Evolutionary conservation across 2,797 vertebrate species (phyloP), one percentile per base, ranked within the genome.

Genomic region (Brotula barbata): DNA sequence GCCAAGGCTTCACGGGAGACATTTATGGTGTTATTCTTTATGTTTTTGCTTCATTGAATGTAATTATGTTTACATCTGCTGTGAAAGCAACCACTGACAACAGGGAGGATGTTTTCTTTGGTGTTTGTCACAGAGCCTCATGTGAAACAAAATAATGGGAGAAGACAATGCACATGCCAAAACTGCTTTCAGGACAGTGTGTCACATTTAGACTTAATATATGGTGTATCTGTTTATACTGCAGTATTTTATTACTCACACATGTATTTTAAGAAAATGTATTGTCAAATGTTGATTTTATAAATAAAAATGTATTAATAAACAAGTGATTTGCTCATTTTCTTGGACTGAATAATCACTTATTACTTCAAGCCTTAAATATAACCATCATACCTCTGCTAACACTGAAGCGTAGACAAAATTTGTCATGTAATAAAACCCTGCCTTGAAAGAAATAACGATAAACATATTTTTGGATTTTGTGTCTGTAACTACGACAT

Each of bases 51-150:
- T 49, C 12, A 20, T 14, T 66, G 22, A 64, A 55, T 68, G 64
- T 56, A 58, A 40, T 62, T 12, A 53, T 79, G 66, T 83, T 77
- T 79, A 75, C 80, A 63, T 68, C 17, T 49, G 31, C 16, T 42
- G 33, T 63, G 25, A 68, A 47, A 68, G 42, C 12, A 68, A 71
- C 36, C 58, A 61, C 52, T 68, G 48, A 36, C 15, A 28, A 39
- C 34, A 42, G 16, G 4, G 7, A 47, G n/a, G 44, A 37, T 54
- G 7, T 56, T 20, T 46, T 48, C 13, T 33, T 53, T 67, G 0
- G 44, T 50, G 23, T 63, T 58, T 13, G 15, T 56, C 37, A 69
- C 58, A 54, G n/a, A 75, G 37, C 28, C 51, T 33, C 3, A 17
- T 20, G 7, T 48, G 23, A 44, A 50, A 60, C 20, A 7, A 48